Conservation (phyloP, 1,140 invertebrate genomes). For the Hyles vespertilio region DNA sequence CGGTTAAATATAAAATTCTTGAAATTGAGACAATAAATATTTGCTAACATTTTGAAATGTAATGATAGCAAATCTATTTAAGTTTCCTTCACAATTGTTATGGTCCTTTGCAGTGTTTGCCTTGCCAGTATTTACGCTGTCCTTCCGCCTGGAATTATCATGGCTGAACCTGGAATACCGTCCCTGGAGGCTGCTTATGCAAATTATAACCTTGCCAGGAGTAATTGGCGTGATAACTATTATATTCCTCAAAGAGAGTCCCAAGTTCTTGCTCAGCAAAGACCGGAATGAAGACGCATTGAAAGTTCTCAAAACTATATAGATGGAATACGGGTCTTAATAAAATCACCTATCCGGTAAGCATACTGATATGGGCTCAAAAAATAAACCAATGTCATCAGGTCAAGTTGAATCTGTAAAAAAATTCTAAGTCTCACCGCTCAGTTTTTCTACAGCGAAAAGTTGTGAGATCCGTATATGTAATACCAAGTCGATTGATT, state of each 20-base stretch:
- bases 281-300: constrained; percentile 54
- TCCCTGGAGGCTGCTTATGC: constrained; percentile 82
- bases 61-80: no score
- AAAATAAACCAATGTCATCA: no score
- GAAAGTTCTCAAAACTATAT: constrained; percentile 42
- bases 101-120: constrained; percentile 38
- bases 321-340: constrained; percentile 35
- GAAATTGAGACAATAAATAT: no score
- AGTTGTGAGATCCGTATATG: no score
- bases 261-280: constrained; percentile 75
- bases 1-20: no score
- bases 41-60: no score
- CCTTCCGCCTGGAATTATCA: constrained; percentile 37
- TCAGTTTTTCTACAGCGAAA: no score
- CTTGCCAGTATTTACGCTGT: constrained; percentile 37
- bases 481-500: no score
- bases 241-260: constrained; percentile 76
- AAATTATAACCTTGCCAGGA: constrained; percentile 79
- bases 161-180: constrained; percentile 63
- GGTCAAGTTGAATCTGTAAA: no score
- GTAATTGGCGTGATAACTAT: constrained; percentile 76
- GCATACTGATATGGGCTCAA: no score
- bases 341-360: constrained; percentile 36
- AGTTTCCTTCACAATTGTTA: not conserved
- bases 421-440: no score